A percentile compares a stretch with the other conserved stretches of the same genome.
Conservation (phyloP, 2,797 vertebrate species). For the Dicrostonyx torquatus region DNA sequence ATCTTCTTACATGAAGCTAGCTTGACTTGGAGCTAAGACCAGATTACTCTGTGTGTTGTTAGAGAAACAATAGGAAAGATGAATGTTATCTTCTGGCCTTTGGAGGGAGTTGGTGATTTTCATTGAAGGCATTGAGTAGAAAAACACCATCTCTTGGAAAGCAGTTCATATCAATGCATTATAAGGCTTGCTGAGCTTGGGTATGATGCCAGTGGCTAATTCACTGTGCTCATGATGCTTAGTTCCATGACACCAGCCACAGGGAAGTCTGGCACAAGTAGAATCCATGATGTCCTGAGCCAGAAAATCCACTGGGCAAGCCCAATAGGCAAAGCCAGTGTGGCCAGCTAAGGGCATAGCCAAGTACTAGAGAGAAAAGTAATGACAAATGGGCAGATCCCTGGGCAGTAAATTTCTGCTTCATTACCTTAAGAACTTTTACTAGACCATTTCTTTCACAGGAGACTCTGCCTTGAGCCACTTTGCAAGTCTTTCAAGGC, state of each 20-base stretch:
- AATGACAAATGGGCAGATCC: neutral
- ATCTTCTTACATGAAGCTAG: neutral
- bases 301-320: neutral
- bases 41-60: neutral
- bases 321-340: neutral
- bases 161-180: neutral
- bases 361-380: neutral
- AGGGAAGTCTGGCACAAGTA: neutral
- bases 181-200: neutral
- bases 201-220: neutral
- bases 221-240: neutral
- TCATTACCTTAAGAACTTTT: neutral
- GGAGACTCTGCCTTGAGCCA: neutral
- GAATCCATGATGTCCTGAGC: neutral
- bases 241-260: neutral
- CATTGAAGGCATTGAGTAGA: neutral
- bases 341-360: neutral
- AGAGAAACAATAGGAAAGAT: neutral
- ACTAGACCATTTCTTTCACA: neutral
- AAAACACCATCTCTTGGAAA: conserved; percentile 10
- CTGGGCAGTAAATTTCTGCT: neutral
- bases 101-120: neutral
- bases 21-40: neutral
- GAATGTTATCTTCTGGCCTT: neutral
- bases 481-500: conserved; percentile 6